Conservation (phyloP, 2,888 invertebrate species). For the Pterobdella sp. region DNA sequence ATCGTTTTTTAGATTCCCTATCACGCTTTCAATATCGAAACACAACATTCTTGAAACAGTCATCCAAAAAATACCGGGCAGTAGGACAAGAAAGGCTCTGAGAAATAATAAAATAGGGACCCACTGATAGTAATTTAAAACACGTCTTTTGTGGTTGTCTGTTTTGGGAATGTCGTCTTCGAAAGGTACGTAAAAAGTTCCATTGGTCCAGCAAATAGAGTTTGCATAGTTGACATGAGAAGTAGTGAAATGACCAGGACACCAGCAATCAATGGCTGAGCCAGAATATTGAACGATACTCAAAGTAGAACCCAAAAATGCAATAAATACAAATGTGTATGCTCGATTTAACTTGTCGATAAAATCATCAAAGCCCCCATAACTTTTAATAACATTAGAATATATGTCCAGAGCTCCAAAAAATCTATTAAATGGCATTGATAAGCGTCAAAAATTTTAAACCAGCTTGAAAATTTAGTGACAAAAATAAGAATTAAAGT, state of each 20-base stretch:
- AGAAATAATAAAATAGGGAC: conserved; percentile 47
- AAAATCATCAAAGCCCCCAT: conserved; percentile 46
- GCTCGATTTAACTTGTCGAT: conserved; percentile 48
- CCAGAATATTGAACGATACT: conserved; percentile 51
- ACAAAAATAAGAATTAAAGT: no score
- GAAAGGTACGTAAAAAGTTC: conserved; percentile 54
- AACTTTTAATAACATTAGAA: conserved; percentile 45
- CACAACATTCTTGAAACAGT: conserved; percentile 37
- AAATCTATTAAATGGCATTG: conserved; percentile 33
- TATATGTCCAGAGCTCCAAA: conserved; percentile 36
- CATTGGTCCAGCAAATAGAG: conserved; percentile 55
- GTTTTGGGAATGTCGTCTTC: conserved; percentile 50
- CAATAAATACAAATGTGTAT: conserved; percentile 49
- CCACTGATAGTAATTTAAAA: conserved; percentile 52
- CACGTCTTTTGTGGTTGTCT: conserved; percentile 41
- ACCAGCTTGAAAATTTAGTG: background rate
- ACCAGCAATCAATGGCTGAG: conserved; percentile 57
- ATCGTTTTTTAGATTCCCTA: background rate
- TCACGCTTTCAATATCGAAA: background rate
- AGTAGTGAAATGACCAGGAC: conserved; percentile 53
- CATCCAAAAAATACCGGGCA: conserved; percentile 54
- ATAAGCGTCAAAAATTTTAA: background rate
- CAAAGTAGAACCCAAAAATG: conserved; percentile 49
- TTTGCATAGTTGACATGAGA: conserved; percentile 54
- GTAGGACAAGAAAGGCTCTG: conserved; percentile 53